Evolutionary conservation across 2,888 invertebrate genomes (phyloP), one percentile per base, ranked within the genome.

Genomic region (Mesoligia furuncula): DNA sequence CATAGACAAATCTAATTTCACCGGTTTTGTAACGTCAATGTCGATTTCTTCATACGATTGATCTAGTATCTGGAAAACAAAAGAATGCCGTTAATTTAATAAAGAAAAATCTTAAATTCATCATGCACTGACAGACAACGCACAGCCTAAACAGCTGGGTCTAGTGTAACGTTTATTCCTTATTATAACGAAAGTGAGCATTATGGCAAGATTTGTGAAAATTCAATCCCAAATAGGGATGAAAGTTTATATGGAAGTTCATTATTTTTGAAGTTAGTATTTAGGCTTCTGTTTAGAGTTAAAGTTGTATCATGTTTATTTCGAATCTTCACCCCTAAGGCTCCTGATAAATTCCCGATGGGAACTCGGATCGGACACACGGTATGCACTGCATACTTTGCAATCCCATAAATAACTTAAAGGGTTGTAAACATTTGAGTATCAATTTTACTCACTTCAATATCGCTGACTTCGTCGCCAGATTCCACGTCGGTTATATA

Each of bases 21-120:
- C 95, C 68, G 96, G 97, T 89, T 97, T 97, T 90, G 94, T 96
- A 84, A 97, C 97, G 82, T 98, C 98, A 85, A 98, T 98, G 84
- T 98, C 98, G 72, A 98, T 97, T 88, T 98, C 98, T 92, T 98
- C 98, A 92, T 98, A 98, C 1, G 98, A 96, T 80, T 98, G 97
- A 88, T 98, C 98, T 68, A 98, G 96, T 9, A 98, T 97, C 98
- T 98, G 64, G 13, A 85, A 85, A 70, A 59, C 7, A 45, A 69
- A 62, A 71, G 6, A 64, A 31, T 27, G 2, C 6, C 4, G 5
- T 71, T 67, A 68, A 27, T 62, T 39, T 45, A 5, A 13, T 20
- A 13, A 39, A n/a, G 20, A 48, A 24, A 48, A 11, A 24, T 48
- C 31, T 48, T 24, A 45, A 27, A 15, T 9, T 4, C 7, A 6